Evolutionary conservation across 2,888 invertebrate species (phyloP), one percentile per base, ranked within the genome.

Genomic region (Coelogynopora nodosa): DNA sequence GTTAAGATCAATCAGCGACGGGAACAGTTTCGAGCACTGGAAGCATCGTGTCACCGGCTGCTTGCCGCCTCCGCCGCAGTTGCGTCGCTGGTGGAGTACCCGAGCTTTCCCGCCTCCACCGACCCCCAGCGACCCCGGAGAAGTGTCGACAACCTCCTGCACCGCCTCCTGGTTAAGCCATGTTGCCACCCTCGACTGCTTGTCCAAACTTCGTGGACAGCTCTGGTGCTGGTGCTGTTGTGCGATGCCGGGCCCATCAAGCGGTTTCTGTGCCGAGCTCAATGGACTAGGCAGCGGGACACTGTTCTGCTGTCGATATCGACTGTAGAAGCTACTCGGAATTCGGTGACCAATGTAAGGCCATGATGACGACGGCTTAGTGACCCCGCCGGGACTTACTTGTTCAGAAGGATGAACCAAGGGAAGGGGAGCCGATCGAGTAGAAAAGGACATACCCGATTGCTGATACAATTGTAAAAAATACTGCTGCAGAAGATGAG

Each of bases 1-100:
- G 88, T 91, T 91, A n/a, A 91, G 89, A 31, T 90, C 90, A 84
- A 90, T 90, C 80, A 91, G 89, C 30, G 90, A 89, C 82, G 88
- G 89, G 88, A 91, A 90, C 87, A 90, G 89, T 74, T 90, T 88
- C 86, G 90, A 90, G 87, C 91, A 91, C 87, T 91, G 87, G 23
- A 67, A 30, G 29, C 87, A 87, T 23, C 49, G 30, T 27, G 87
- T 87, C 5, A 87, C 67, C n/a, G 85, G 85, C 74, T 85, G 85
- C 26, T 85, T 85, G 31, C 85, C 85, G 18, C 85, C 85, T 67
- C 67, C 85, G 29, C 85, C 49, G 18, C 49, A 49, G 18, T 49
- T 49, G 10, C 49, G 49, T 49, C 49, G 49, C 18, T 49, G 49
- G 18, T 49, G 49, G 49, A 49, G 49, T 18, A 49, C 18, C 49